phyloP scores from a whole-genome alignment of 2,888 invertebrate species.

The Pyralis farinalis region DNA sequence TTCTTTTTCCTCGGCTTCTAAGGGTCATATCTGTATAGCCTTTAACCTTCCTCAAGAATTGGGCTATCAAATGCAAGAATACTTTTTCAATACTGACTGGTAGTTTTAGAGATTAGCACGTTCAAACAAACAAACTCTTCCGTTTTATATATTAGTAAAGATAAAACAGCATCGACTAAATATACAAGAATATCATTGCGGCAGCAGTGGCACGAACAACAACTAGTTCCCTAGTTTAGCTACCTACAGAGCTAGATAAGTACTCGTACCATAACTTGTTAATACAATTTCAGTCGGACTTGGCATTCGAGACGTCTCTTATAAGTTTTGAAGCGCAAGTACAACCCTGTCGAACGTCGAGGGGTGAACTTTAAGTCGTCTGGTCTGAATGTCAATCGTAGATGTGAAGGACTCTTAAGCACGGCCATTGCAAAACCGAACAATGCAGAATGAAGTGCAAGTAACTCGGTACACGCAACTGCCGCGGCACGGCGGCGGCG shows the following conservation, averaged over 20 bases:
- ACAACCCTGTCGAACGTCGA: conserved; percentile 30
- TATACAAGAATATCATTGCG: too few species aligned
- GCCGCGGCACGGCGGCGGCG: background rate
- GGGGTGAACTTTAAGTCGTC: conserved; percentile 50
- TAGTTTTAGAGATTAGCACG: too few species aligned
- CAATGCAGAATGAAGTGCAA: conserved; percentile 64
- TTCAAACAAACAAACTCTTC: too few species aligned
- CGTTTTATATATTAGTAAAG: too few species aligned
- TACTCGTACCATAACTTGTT: conserved; percentile 9
- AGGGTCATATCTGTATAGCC: too few species aligned
- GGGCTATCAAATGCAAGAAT: too few species aligned
- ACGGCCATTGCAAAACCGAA: conserved; percentile 56
- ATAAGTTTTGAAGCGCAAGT: conserved; percentile 20
- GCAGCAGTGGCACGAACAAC: too few species aligned
- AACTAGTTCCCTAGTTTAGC: conserved; percentile 1
- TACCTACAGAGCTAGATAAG: conserved; percentile 2
- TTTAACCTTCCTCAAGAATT: too few species aligned
- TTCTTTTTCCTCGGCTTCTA: too few species aligned
- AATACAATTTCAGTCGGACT: conserved; percentile 17
- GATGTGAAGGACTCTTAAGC: conserved; percentile 52
- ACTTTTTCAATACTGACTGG: too few species aligned
- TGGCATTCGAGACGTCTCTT: conserved; percentile 18
- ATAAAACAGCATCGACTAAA: too few species aligned
- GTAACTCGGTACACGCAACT: conserved; percentile 33
- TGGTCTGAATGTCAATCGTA: conserved; percentile 65